Conservation (phyloP, 2,888 invertebrate species). For the Lottia scabra region DNA sequence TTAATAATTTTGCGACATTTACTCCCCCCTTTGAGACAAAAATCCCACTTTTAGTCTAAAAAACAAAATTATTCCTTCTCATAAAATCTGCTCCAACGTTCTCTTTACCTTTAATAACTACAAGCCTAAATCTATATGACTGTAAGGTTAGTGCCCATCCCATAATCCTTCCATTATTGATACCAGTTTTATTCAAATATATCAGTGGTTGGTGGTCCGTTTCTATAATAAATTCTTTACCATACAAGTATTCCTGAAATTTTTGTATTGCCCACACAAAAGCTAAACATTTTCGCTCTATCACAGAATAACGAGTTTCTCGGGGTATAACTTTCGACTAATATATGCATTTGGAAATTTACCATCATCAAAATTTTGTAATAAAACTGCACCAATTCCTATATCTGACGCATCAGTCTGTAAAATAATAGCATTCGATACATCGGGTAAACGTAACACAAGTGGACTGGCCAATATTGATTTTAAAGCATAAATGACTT, state of each 20-base stretch:
- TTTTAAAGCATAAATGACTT: conserved; percentile 26
- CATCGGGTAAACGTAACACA: conserved; percentile 32
- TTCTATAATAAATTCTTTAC: background rate
- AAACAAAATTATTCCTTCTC: background rate
- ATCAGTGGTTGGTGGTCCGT: conserved; percentile 22
- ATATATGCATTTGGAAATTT: conserved; percentile 37
- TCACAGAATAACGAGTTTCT: conserved; percentile 27
- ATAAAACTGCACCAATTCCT: conserved; percentile 41
- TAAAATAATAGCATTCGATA: conserved; percentile 25
- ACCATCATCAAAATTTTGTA: conserved; percentile 24
- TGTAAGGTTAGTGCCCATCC: conserved; percentile 17
- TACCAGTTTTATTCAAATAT: conserved; percentile 12
- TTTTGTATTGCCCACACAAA: background rate
- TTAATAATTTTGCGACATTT: background rate
- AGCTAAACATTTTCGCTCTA: background rate
- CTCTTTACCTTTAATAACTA: conserved; percentile 10
- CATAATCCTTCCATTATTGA: conserved; percentile 18
- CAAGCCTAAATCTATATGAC: conserved; percentile 8
- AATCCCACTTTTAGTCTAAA: background rate
- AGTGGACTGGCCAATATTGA: conserved; percentile 14
- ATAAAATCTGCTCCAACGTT: conserved; percentile 21
- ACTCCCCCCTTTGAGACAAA: background rate
- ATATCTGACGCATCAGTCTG: conserved; percentile 35
- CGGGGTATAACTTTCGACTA: conserved; percentile 32
- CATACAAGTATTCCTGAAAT: no score